Percentiles rank a stretch among this genome's conserved stretches.
Evolutionary conservation across 1,140 invertebrate species (phyloP).

Genomic region (Trichomalopsis sarcophagae): DNA sequence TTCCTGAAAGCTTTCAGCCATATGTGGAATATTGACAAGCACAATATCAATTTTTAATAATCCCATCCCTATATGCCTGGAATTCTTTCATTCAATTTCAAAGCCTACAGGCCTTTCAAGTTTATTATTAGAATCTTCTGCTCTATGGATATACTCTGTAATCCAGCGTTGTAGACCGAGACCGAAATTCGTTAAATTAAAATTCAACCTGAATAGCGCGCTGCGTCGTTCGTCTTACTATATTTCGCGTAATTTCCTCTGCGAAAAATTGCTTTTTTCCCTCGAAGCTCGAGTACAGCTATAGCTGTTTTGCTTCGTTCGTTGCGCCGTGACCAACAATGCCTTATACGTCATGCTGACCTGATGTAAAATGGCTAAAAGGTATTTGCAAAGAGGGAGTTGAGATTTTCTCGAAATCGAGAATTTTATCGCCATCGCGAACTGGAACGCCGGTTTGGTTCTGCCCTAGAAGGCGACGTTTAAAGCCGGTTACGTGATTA

Average conservation of each 20-base stretch:
- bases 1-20: background rate
- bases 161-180: no score
- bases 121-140: background rate
- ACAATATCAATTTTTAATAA: constrained; percentile 6
- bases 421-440: background rate
- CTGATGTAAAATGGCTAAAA: no score
- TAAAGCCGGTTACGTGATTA: constrained; percentile 27
- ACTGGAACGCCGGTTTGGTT: background rate
- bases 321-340: no score
- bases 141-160: background rate
- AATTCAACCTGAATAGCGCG: background rate
- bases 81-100: background rate
- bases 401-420: background rate
- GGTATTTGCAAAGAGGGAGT: background rate
- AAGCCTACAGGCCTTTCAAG: background rate
- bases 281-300: no score
- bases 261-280: no score
- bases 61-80: background rate
- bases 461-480: background rate
- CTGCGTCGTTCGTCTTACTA: no score
- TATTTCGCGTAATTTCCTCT: no score
- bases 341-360: no score
- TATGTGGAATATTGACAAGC: background rate
- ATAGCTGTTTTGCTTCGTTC: no score
- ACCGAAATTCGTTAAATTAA: no score